phyloP scores from a whole-genome alignment of 2,888 invertebrate genomes.

The Zygaena filipendulae region DNA sequence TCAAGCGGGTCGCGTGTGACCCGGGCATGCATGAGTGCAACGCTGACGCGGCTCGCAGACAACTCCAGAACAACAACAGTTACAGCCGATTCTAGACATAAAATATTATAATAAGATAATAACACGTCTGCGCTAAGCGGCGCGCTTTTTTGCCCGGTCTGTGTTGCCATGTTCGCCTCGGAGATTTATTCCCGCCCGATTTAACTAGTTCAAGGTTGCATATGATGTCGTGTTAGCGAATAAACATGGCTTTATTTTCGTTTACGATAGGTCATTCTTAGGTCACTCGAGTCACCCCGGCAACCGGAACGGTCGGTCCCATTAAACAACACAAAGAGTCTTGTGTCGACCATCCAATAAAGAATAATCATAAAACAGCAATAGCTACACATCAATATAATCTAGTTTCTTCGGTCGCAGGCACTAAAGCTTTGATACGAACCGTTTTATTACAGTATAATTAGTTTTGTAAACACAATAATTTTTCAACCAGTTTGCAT shows the following conservation, averaged over 20 bases:
- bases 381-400: constrained; percentile 4
- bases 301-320: constrained; percentile 35
- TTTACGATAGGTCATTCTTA: constrained; percentile 52
- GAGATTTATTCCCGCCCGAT: constrained; percentile 46
- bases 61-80: constrained; percentile 11
- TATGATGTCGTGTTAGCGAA: constrained; percentile 39
- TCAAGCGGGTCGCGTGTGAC: constrained; percentile 46
- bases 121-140: constrained; percentile 51
- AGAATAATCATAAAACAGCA: constrained; percentile 20
- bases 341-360: constrained; percentile 19
- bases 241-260: constrained; percentile 53
- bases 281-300: constrained; percentile 49
- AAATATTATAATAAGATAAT: constrained; percentile 57
- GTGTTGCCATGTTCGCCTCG: constrained; percentile 46
- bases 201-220: constrained; percentile 62
- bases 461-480: no score
- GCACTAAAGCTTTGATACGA: no score
- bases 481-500: no score
- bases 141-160: constrained; percentile 35
- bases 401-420: constrained; percentile 17
- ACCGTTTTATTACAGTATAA: no score
- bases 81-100: neutral
- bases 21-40: constrained; percentile 30
- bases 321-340: constrained; percentile 38
- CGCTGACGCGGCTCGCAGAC: constrained; percentile 24